These are phyloP conservation scores for Archips xylosteana DNA, from an alignment of 2,888 invertebrate species.

Conservation along the genomic window DNA sequence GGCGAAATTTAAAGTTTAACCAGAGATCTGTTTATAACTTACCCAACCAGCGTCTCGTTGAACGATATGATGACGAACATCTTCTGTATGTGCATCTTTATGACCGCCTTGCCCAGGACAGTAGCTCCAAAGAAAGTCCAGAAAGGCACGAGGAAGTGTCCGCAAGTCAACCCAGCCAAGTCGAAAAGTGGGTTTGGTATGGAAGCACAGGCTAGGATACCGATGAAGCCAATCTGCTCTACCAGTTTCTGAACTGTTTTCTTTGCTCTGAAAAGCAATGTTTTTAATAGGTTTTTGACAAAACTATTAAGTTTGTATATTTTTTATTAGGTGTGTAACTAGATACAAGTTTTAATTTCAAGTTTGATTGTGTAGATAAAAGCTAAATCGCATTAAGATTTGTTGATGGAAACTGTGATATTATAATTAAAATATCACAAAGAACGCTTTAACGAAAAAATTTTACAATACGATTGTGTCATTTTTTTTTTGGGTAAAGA, in stretches of 20 bases:
- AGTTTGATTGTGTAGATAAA: too few species aligned
- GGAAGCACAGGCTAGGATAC: conserved; percentile 97
- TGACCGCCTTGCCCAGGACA: conserved; percentile 97
- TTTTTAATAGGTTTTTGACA: too few species aligned
- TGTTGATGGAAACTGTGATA: too few species aligned
- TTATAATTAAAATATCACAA: too few species aligned
- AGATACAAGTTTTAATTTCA: too few species aligned
- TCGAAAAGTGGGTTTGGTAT: conserved; percentile 99
- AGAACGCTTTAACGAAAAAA: too few species aligned
- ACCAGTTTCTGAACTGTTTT: conserved; percentile 95
- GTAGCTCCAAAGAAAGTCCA: conserved; percentile 99
- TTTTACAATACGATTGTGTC: too few species aligned
- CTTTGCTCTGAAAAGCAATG: conserved; percentile 87
- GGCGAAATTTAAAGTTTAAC: too few species aligned
- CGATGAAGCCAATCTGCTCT: conserved; percentile 97
- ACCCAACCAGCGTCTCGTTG: conserved; percentile 96
- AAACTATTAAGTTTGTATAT: too few species aligned
- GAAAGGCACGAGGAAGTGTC: conserved; percentile 99
- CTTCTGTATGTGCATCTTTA: conserved; percentile 99
- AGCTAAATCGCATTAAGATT: too few species aligned
- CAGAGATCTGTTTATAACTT: conserved; percentile 63
- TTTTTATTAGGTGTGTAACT: too few species aligned
- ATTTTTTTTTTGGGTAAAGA: too few species aligned
- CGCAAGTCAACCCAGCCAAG: conserved; percentile 99
- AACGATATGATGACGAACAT: conserved; percentile 98